Evolutionary conservation across 2,113 vertebrate species (phyloP).

Genomic region (Pardalotus punctatus): DNA sequence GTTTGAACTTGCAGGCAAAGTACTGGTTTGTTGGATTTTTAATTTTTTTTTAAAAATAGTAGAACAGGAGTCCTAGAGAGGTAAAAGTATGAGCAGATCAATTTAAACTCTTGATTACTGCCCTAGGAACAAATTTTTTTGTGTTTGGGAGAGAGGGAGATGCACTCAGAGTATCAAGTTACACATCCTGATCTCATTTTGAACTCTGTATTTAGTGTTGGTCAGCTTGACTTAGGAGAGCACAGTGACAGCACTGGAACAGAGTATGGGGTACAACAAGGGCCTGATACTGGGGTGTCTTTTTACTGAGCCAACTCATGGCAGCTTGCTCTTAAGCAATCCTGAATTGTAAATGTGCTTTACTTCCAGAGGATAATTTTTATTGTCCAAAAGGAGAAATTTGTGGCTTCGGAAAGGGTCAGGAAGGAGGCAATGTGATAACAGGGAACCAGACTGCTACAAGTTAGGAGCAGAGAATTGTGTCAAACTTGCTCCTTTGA

Average conservation of each 20-base stretch:
- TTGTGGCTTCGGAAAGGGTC: not conserved
- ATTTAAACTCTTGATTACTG: not conserved
- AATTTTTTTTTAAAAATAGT: not conserved
- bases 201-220: not conserved
- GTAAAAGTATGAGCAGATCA: not conserved
- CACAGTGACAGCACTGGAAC: not conserved
- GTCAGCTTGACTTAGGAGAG: rapidly evolving
- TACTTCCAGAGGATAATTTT: not conserved
- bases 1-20: not conserved
- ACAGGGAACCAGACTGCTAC: not conserved
- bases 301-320: not conserved
- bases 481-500: not conserved
- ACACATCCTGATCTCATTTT: rapidly evolving
- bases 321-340: not conserved
- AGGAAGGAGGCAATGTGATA: not conserved
- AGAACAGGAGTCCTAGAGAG: not conserved
- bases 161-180: not conserved
- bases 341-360: not conserved
- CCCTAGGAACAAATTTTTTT: not conserved
- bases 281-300: not conserved
- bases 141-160: not conserved
- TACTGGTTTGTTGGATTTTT: not conserved
- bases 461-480: not conserved
- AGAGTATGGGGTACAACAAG: not conserved
- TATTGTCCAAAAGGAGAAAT: not conserved